phyloP scores from a whole-genome alignment of 2,113 vertebrate genomes.

The Opisthocomus hoazin region DNA sequence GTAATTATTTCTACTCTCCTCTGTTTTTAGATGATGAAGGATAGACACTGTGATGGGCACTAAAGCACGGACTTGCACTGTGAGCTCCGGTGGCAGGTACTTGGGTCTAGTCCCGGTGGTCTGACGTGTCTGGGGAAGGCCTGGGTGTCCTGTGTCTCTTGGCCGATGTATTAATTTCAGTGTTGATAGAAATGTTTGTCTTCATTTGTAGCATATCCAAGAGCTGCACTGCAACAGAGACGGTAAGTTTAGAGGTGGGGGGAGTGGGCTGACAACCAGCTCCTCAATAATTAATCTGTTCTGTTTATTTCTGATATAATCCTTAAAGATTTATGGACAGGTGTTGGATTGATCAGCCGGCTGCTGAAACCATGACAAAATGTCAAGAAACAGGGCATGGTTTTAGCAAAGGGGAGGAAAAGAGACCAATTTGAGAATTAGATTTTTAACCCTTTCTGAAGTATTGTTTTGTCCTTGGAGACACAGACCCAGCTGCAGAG shows the following conservation, averaged over 20 bases:
- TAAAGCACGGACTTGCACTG: neutral
- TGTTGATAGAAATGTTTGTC: neutral
- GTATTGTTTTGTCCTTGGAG: neutral
- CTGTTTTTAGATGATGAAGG: conserved; percentile 4
- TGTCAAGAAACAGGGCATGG: neutral
- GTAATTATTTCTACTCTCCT: neutral
- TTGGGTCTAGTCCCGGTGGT: rapidly evolving
- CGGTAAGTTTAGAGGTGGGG: neutral
- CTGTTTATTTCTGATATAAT: neutral
- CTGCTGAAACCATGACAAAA: neutral
- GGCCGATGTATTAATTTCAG: neutral
- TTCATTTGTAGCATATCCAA: neutral
- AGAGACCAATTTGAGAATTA: neutral
- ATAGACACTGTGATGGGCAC: neutral
- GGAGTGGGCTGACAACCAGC: neutral
- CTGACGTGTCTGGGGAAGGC: neutral
- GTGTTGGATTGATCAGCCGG: neutral
- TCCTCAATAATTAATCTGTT: neutral
- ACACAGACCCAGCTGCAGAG: neutral
- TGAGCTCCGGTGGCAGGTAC: neutral
- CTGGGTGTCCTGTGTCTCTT: neutral
- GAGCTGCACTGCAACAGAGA: neutral
- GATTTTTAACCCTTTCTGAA: neutral
- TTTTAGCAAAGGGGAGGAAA: neutral
- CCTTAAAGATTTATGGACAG: neutral